Conservation (phyloP, 2,113 vertebrate species). For the Amazona vittata region DNA sequence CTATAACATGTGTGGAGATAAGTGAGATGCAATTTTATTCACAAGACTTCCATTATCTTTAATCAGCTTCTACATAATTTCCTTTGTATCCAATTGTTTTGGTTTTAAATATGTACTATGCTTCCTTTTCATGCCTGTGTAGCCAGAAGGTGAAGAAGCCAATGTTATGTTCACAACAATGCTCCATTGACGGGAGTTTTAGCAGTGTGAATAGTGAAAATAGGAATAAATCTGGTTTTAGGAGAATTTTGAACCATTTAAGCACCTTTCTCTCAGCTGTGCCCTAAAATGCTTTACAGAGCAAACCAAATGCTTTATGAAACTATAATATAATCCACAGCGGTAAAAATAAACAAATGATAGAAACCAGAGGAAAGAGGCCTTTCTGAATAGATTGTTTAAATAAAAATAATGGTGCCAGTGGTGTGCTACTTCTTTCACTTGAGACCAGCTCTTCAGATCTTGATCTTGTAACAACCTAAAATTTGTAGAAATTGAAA, state of each 20-base stretch:
- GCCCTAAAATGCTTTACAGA: background rate
- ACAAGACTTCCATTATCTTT: background rate
- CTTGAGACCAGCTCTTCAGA: background rate
- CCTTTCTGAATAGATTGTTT: background rate
- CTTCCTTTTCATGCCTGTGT: background rate
- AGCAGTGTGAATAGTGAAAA: background rate
- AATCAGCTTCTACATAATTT: constrained; percentile 7
- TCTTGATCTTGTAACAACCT: background rate
- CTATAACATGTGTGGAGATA: background rate
- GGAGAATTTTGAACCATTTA: background rate
- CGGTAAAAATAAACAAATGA: background rate
- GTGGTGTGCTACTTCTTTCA: background rate
- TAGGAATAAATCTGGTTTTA: background rate
- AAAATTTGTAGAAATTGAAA: background rate
- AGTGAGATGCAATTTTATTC: background rate
- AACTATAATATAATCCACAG: background rate
- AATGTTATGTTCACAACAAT: background rate
- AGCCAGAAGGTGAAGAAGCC: background rate
- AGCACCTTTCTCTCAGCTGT: background rate
- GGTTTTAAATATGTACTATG: background rate
- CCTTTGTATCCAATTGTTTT: background rate
- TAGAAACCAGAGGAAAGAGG: background rate
- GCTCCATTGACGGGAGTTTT: background rate
- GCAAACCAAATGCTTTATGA: background rate
- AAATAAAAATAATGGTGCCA: background rate